Base-by-base conservation (phyloP, 2,888 invertebrate species). In the Uropetala carovei region DNA sequence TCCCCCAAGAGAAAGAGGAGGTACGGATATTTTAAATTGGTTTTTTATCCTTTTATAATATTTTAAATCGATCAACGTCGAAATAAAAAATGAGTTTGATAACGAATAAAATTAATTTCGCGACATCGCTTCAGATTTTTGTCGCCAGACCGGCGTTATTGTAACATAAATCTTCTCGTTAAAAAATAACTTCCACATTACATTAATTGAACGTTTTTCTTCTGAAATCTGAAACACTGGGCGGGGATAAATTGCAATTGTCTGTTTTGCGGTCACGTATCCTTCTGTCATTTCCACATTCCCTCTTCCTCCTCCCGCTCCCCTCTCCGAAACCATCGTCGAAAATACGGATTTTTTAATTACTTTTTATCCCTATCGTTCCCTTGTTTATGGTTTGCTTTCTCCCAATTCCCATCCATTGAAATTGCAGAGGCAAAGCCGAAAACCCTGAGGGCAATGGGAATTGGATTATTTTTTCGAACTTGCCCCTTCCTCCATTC, bases 391-490 rank as follows among this genome's bases (percentile, higher is more conserved):
- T 89, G 89, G 64, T 11, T 43, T 68, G 89, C 64, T 59, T 64
- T 43, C 27, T 60, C 30, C 86, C 89, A 83, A 83, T 83, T 58
- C 86, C 59, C 64, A 68, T 89, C 64, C 89, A 89, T 68, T 89
- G 64, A 43, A 68, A 89, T 64, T 89, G 89, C 89, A 30, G 27
- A 14, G 59, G 58, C 58, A 68, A 56, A 68, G 89, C 89, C 43
- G 89, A 89, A 68, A 68, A n/a, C 43, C 89, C 89, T 60, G 89
- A 89, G 89, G 89, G 89, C 43, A 64, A 16, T 89, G 89, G 89
- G 89, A 60, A 60, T 89, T 30, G 89, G 89, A 43, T 64, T 89
- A 89, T 89, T 89, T 60, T 89, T 89, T 43, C 64, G 86, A 11
- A 10, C 59, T 16, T 60, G 59, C 30, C 89, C 18, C 64, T 43